Base-by-base conservation (phyloP, 2,113 vertebrate species). In the Takifugu bimaculatus region DNA sequence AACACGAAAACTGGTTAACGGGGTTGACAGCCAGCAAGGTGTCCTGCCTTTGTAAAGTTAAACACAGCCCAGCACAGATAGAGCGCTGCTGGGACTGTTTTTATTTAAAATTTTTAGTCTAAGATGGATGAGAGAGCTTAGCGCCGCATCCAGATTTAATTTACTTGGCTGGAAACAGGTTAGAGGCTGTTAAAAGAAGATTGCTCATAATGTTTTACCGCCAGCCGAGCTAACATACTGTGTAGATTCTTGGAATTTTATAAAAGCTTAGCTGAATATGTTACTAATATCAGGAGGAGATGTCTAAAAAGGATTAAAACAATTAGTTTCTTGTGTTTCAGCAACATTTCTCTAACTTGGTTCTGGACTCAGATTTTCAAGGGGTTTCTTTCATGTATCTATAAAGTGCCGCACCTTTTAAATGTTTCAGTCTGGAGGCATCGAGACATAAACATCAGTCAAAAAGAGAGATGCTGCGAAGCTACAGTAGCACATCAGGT, bases 1-100 rank as follows among this genome's bases (percentile, higher is more conserved):
- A 75, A 74, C 61, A 54, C 50, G 56, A 70, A 50, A 42, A 26
- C 48, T 47, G 62, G 62, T 68, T 79, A 73, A 54, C 64, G 25
- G 47, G 49, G 59, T 27, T 70, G 75, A 53, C 43, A 43, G 48
- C n/a, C 9, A 68, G 43, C 15, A 5, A 70, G 57, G 10, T 29
- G 58, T 50, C 56, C 52, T 42, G 43, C 58, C 32, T 73, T 60
- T 13, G 4, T 26, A 26, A 12, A 54, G 43, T 50, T 48, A 65
- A 70, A 62, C n/a, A 49, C 48, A 39, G 1, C 13, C 0, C 4
- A 51, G 15, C 42, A 50, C 13, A 1, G 52, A 39, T 52, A 26
- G 43, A 53, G 35, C 59, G 39, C 39, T 42, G n/a, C 27, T 0
- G 11, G 45, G 45, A 14, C 13, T 13, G 26, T 32, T 13, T 39